phyloP scores from a whole-genome alignment of 2,888 invertebrate genomes.

The Drosophila macrothrix region DNA sequence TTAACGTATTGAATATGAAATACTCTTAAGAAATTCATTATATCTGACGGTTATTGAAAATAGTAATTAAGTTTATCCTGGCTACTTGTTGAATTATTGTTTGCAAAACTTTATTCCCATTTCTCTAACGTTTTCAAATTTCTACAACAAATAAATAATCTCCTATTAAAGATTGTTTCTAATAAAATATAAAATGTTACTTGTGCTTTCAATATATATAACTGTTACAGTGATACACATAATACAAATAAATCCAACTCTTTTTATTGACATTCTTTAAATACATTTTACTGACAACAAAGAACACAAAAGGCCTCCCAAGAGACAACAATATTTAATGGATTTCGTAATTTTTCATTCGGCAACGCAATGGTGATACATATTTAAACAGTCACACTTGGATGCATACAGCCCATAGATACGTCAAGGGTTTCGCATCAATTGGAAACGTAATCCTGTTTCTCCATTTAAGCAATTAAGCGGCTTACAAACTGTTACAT shows the following conservation, averaged over 20 bases:
- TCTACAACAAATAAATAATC: background rate
- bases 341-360: slow-evolving; percentile 22
- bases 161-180: background rate
- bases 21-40: background rate
- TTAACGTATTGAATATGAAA: background rate
- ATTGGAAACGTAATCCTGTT: slow-evolving; percentile 57
- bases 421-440: slow-evolving; percentile 32
- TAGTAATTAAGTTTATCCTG: background rate
- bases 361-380: background rate
- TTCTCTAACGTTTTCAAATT: background rate
- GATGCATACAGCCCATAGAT: slow-evolving; percentile 5
- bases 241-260: background rate
- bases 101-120: background rate
- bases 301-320: background rate
- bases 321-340: slow-evolving; percentile 1
- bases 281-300: background rate
- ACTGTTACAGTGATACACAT: background rate
- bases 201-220: background rate
- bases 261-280: background rate
- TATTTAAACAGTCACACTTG: background rate
- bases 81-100: background rate
- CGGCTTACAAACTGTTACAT: slow-evolving; percentile 54
- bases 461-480: slow-evolving; percentile 68
- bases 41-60: background rate
- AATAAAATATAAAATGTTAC: background rate